phyloP scores from a whole-genome alignment of 2,888 invertebrate species.

The Nomada goodeniana region DNA sequence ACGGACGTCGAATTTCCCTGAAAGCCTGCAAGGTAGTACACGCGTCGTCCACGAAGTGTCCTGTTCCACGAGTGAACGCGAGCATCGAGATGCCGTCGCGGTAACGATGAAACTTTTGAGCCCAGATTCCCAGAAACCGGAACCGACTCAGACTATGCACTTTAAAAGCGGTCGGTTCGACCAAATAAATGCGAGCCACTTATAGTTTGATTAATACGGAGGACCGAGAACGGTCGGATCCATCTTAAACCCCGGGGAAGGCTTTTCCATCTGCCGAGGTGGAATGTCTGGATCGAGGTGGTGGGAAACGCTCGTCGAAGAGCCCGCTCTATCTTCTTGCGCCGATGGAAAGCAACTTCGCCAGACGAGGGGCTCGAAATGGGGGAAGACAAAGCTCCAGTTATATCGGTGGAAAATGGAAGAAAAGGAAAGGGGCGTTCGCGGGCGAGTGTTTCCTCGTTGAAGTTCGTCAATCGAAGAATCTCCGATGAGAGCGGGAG shows the following conservation, averaged over 20 bases:
- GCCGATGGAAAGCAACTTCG: constrained; percentile 51
- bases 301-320: constrained; percentile 37
- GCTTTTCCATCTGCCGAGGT: constrained; percentile 45
- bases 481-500: background rate
- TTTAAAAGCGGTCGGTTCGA: constrained; percentile 1
- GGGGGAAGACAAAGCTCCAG: constrained; percentile 42
- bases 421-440: constrained; percentile 8
- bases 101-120: constrained; percentile 24
- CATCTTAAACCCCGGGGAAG: constrained; percentile 36
- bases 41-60: background rate
- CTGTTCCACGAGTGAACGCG: background rate
- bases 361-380: constrained; percentile 25
- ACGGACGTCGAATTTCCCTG: constrained; percentile 14
- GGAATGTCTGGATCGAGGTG: constrained; percentile 27
- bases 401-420: constrained; percentile 36
- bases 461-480: constrained; percentile 42
- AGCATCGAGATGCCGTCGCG: background rate
- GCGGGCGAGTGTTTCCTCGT: constrained; percentile 1
- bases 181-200: constrained; percentile 48
- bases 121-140: constrained; percentile 37
- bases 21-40: background rate
- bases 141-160: constrained; percentile 7
- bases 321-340: constrained; percentile 54
- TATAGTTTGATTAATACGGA: constrained; percentile 62
- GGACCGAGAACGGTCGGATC: constrained; percentile 45